These are phyloP conservation scores for Epicauta chinensis DNA, from an alignment of 1,140 invertebrate species.

Conservation along the genomic window DNA sequence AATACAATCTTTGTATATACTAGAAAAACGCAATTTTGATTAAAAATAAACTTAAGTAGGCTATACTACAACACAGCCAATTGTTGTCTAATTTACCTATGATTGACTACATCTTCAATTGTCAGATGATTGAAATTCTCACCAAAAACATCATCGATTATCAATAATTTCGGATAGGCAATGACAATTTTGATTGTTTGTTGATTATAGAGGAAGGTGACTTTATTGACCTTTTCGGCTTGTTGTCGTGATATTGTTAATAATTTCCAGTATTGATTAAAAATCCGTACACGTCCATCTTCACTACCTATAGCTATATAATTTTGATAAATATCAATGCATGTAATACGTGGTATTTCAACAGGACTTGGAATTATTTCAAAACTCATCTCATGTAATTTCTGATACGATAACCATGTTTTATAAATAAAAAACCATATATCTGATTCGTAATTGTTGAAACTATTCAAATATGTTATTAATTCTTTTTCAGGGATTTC, in stretches of 20 bases:
- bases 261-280: conserved; percentile 29
- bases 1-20: conserved; percentile 35
- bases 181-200: conserved; percentile 11
- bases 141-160: conserved; percentile 9
- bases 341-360: conserved; percentile 32
- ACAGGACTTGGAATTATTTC: conserved; percentile 27
- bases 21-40: conserved; percentile 3
- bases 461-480: conserved; percentile 31
- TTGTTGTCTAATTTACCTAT: conserved; percentile 6
- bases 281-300: conserved; percentile 35
- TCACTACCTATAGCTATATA: conserved; percentile 35
- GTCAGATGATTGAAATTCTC: conserved; percentile 9
- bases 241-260: conserved; percentile 27
- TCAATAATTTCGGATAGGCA: conserved; percentile 11
- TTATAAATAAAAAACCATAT: conserved; percentile 33
- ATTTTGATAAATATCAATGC: conserved; percentile 27
- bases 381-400: conserved; percentile 23
- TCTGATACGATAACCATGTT: conserved; percentile 35
- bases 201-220: conserved; percentile 30
- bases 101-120: conserved; percentile 12
- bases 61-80: too few relatives aligned
- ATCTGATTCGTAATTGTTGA: conserved; percentile 20
- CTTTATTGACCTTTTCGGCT: conserved; percentile 30
- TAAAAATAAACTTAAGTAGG: too few relatives aligned
- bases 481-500: conserved; percentile 35